These are phyloP conservation scores for Daubentonia madagascariensis DNA, from an alignment of 2,113 vertebrate species.

Conservation along the genomic window DNA sequence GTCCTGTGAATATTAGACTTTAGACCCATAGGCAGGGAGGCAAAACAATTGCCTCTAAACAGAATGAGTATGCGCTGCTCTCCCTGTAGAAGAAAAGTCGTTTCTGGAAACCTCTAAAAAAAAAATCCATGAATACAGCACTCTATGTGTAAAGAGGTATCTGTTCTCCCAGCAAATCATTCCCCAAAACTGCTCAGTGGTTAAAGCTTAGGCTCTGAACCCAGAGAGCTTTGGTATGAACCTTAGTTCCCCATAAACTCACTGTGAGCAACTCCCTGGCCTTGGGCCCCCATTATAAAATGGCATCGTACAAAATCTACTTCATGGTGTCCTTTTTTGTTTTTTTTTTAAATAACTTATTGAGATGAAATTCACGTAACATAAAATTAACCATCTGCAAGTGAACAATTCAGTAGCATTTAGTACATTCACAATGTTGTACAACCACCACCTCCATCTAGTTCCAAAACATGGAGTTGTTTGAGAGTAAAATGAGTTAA, in stretches of 20 bases:
- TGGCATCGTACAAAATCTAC: not conserved
- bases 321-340: accelerated
- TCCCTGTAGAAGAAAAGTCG: not conserved
- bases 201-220: not conserved
- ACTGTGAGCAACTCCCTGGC: not conserved
- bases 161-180: not conserved
- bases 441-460: not conserved
- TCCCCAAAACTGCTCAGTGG: too few species aligned
- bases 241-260: not conserved
- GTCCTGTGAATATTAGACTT: not conserved
- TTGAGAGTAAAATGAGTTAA: not conserved
- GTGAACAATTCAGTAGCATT: not conserved
- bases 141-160: not conserved
- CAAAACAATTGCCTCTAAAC: not conserved
- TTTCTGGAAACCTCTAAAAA: not conserved
- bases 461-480: not conserved
- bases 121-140: too few species aligned
- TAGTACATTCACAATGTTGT: too few species aligned
- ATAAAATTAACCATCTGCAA: not conserved
- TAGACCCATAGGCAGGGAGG: too few species aligned
- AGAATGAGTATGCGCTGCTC: not conserved
- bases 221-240: too few species aligned
- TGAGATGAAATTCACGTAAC: not conserved
- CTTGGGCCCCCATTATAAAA: not conserved
- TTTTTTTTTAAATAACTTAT: not conserved